A percentile compares a stretch with the other conserved stretches of the same genome.
phyloP scores from a whole-genome alignment of 2,797 vertebrate species.

The Rhodeus uyekii region DNA sequence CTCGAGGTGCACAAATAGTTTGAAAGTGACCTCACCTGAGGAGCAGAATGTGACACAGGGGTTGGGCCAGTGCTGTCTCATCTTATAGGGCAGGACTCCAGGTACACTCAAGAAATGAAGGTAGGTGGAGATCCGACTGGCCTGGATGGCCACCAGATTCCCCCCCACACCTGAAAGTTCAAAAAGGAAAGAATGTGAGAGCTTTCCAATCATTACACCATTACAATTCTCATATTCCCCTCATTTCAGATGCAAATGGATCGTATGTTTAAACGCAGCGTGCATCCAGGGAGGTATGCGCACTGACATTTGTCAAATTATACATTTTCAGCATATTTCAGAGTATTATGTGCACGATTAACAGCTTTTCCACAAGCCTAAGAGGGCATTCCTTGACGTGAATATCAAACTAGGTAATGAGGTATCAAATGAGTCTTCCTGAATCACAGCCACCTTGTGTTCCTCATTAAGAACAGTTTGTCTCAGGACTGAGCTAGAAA shows the following conservation, averaged over 20 bases:
- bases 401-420: slow-evolving; percentile 12
- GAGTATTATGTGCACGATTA: slow-evolving; percentile 16
- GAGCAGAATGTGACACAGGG: slow-evolving; percentile 87
- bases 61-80: slow-evolving; percentile 90
- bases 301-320: neutral
- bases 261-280: neutral
- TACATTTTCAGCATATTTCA: slow-evolving; percentile 25
- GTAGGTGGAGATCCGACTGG: slow-evolving; percentile 93
- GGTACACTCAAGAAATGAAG: slow-evolving; percentile 92
- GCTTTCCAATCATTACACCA: slow-evolving; percentile 32
- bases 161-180: slow-evolving; percentile 86
- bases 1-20: neutral
- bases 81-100: slow-evolving; percentile 88
- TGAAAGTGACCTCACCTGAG: slow-evolving; percentile 76
- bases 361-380: slow-evolving; percentile 26
- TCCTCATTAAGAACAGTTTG: slow-evolving; percentile 13
- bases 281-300: neutral
- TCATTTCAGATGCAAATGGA: slow-evolving; percentile 4
- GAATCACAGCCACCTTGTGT: slow-evolving; percentile 7
- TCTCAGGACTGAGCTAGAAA: slow-evolving; percentile 20
- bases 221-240: slow-evolving; percentile 5
- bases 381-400: neutral
- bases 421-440: slow-evolving; percentile 16
- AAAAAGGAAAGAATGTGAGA: neutral
- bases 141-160: slow-evolving; percentile 95